These are phyloP conservation scores for Nysson spinosus DNA, from an alignment of 2,888 invertebrate genomes.

Conservation along the genomic window DNA sequence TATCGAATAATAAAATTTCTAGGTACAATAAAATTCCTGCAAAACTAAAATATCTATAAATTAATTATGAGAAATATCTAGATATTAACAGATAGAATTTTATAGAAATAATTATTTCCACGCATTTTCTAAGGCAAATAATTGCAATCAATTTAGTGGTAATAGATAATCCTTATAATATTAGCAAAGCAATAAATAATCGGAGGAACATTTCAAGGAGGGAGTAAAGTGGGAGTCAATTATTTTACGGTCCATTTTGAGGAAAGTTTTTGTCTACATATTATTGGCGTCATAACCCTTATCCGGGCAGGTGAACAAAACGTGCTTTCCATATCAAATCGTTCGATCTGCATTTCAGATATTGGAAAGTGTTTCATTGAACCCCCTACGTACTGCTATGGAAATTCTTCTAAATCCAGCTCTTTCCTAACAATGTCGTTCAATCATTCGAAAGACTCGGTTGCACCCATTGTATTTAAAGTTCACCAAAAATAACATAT, in stretches of 20 bases:
- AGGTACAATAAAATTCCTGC: too few species aligned
- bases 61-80: too few species aligned
- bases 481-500: too few species aligned
- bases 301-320: constrained; percentile 63
- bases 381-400: constrained; percentile 11
- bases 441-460: background rate
- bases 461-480: background rate
- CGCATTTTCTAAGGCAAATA: too few species aligned
- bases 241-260: constrained; percentile 39
- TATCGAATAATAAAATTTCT: too few species aligned
- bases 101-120: too few species aligned
- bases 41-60: too few species aligned
- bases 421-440: background rate
- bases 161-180: too few species aligned
- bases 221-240: constrained; percentile 37
- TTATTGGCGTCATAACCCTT: constrained; percentile 59
- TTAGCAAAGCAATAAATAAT: background rate
- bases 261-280: constrained; percentile 33
- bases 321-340: constrained; percentile 65
- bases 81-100: too few species aligned
- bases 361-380: constrained; percentile 36
- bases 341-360: constrained; percentile 56
- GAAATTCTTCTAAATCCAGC: constrained; percentile 12
- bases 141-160: too few species aligned
- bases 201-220: background rate